A percentile compares a stretch with the other conserved stretches of the same genome.
These are phyloP conservation scores for Channa striata DNA, from an alignment of 2,797 vertebrate genomes.

Conservation along the genomic window DNA sequence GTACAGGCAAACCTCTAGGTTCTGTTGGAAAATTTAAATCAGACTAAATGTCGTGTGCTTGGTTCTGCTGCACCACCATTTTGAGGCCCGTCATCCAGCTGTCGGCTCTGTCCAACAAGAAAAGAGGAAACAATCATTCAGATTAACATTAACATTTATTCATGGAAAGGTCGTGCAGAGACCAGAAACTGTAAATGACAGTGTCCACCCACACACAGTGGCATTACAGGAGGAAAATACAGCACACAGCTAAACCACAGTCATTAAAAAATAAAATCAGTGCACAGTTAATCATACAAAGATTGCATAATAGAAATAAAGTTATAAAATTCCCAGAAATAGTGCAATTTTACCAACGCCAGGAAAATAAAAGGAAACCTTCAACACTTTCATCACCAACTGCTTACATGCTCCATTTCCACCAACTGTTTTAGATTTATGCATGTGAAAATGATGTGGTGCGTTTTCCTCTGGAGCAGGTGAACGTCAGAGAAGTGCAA, in stretches of 20 bases:
- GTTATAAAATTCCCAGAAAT: constrained; percentile 68
- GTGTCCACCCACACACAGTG: constrained; percentile 45
- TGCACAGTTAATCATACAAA: constrained; percentile 72
- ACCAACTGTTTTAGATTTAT: constrained; percentile 17
- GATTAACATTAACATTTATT: constrained; percentile 70
- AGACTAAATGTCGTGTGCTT: too few relatives aligned
- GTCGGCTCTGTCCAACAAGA: neutral
- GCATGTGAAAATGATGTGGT: constrained; percentile 2
- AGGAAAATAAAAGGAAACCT: constrained; percentile 49
- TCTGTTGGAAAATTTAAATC: too few relatives aligned
- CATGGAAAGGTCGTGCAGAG: constrained; percentile 39
- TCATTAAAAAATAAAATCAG: constrained; percentile 68
- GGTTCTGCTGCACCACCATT: too few relatives aligned
- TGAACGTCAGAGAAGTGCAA: constrained; percentile 29
- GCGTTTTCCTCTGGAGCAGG: constrained; percentile 21
- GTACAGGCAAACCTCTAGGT: too few relatives aligned
- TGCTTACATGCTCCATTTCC: neutral
- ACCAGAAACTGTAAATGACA: constrained; percentile 36
- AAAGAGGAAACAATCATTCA: neutral
- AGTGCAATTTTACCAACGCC: constrained; percentile 71
- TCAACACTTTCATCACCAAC: neutral
- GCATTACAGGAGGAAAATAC: constrained; percentile 47
- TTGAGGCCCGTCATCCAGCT: too few relatives aligned
- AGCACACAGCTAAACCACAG: constrained; percentile 63
- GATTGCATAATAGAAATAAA: constrained; percentile 78